These are phyloP conservation scores for Mareca penelope DNA, from an alignment of 2,797 vertebrate genomes.

Conservation along the genomic window DNA sequence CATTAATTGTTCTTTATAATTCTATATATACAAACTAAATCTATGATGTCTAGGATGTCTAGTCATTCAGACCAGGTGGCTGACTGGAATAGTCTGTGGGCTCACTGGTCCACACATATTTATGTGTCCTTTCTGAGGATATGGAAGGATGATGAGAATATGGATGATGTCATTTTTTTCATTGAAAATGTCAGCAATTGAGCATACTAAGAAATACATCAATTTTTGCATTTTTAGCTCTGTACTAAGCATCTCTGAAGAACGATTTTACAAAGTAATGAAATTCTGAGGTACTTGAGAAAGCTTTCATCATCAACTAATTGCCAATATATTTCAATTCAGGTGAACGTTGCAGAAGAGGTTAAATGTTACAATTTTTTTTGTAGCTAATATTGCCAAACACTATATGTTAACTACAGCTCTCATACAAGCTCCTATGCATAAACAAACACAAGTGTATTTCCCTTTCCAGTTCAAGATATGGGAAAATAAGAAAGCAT, in stretches of 20 bases:
- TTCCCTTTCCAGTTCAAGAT: background rate
- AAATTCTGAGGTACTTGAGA: background rate
- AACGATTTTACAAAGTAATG: background rate
- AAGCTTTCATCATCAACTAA: background rate
- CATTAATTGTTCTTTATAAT: background rate
- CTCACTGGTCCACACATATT: background rate
- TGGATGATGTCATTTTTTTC: background rate
- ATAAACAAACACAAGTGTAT: background rate
- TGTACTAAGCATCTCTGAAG: background rate
- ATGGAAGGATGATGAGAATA: background rate
- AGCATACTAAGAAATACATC: background rate
- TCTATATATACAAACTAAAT: background rate
- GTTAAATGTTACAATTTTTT: background rate
- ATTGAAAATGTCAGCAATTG: background rate
- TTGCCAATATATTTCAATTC: background rate
- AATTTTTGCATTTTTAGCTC: background rate
- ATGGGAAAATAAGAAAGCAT: background rate
- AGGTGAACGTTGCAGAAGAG: background rate
- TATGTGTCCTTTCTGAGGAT: background rate
- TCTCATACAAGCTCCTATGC: rapidly evolving
- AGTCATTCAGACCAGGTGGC: background rate
- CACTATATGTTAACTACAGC: rapidly evolving
- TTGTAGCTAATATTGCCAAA: background rate
- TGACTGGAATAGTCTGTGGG: background rate
- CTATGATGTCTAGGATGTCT: background rate